Percentiles rank a stretch among this genome's conserved stretches.
phyloP scores from a whole-genome alignment of 1,140 invertebrate genomes.

The Centruroides sculpturatus region DNA sequence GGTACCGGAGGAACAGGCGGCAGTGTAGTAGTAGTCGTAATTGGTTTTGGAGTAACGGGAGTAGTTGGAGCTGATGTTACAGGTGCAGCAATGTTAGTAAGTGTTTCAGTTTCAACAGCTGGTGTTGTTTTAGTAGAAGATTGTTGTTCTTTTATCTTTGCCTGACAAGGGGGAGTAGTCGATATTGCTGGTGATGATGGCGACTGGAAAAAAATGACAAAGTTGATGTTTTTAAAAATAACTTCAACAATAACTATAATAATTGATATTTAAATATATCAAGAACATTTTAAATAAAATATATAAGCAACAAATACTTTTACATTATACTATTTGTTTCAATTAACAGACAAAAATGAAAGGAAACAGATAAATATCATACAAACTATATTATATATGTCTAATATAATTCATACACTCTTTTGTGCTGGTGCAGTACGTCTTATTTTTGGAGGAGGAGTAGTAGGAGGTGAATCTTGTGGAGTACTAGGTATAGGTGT shows the following conservation, averaged over 20 bases:
- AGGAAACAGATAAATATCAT: no score
- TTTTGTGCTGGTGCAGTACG: neutral
- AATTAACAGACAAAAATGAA: no score
- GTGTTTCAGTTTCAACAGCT: neutral
- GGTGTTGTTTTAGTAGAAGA: neutral
- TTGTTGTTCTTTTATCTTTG: neutral
- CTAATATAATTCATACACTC: neutral
- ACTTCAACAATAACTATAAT: neutral
- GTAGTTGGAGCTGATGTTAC: neutral
- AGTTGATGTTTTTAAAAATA: neutral
- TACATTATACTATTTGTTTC: no score
- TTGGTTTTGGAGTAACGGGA: neutral
- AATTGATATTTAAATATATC: no score
- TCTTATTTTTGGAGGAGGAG: neutral
- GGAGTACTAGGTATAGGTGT: constrained; percentile 15
- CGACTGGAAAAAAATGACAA: neutral
- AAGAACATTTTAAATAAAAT: no score
- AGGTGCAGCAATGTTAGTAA: neutral
- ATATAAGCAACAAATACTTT: no score
- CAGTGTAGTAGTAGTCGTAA: no score
- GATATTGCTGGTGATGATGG: constrained; percentile 1
- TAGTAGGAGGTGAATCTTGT: constrained; percentile 13
- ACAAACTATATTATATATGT: neutral
- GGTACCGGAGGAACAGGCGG: no score
- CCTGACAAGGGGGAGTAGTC: neutral